A percentile compares a stretch with the other conserved stretches of the same genome.
These are phyloP conservation scores for Tetranychus piercei DNA, from an alignment of 2,888 invertebrate genomes.

Conservation along the genomic window DNA sequence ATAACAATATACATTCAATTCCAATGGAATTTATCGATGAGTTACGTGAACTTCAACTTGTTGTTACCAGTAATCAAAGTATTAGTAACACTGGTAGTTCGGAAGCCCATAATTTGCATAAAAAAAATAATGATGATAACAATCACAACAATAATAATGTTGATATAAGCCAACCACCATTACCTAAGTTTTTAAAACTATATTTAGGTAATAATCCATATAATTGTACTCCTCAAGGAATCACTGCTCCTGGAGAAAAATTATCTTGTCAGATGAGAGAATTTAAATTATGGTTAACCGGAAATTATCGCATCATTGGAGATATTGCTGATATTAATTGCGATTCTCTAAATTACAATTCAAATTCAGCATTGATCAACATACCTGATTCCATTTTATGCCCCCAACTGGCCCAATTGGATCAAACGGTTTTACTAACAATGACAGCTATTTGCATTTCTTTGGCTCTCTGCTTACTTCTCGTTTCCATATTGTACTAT, in stretches of 20 bases:
- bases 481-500: conserved; percentile 27
- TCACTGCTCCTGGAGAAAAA: conserved; percentile 3
- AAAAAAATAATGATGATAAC: background rate
- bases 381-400: conserved; percentile 27
- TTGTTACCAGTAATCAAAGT: background rate
- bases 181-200: conserved; percentile 12
- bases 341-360: conserved; percentile 16
- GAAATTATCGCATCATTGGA: conserved; percentile 20
- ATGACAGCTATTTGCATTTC: conserved; percentile 24
- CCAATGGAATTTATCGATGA: conserved; percentile 21
- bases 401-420: conserved; percentile 20
- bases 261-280: conserved; percentile 21
- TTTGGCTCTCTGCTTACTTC: conserved; percentile 23
- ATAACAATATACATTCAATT: conserved; percentile 23
- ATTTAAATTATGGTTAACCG: conserved; percentile 25
- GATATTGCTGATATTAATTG: conserved; percentile 21
- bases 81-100: background rate
- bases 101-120: background rate
- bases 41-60: conserved; percentile 13
- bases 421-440: conserved; percentile 23
- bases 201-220: conserved; percentile 26
- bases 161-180: background rate
- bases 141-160: background rate
- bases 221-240: conserved; percentile 22
- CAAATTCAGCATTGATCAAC: conserved; percentile 21